A percentile compares a stretch with the other conserved stretches of the same genome.
These are phyloP conservation scores for Varroa destructor DNA, from an alignment of 1,140 invertebrate genomes.

Conservation along the genomic window DNA sequence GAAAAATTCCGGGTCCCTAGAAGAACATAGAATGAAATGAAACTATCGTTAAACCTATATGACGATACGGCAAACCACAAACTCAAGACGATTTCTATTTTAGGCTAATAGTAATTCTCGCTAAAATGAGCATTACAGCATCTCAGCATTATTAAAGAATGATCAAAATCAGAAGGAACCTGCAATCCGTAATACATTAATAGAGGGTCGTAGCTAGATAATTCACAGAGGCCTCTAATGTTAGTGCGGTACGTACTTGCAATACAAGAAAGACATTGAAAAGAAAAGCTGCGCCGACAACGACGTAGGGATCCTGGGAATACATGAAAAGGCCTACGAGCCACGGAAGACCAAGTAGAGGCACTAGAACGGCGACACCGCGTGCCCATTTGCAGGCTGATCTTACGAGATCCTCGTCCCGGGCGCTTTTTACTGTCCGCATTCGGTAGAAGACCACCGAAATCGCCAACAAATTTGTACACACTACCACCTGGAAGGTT, in stretches of 20 bases:
- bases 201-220: no score
- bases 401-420: slow-evolving; percentile 16
- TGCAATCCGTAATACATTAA: no score
- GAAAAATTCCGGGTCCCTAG: slow-evolving; percentile 18
- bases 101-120: no score
- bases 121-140: no score
- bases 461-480: neutral
- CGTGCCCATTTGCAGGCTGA: slow-evolving; percentile 8
- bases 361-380: slow-evolving; percentile 18
- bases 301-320: neutral
- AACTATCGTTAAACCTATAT: neutral
- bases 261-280: slow-evolving; percentile 22
- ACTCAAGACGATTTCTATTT: neutral
- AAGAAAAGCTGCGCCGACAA: neutral
- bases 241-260: neutral
- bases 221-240: no score
- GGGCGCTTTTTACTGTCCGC: neutral
- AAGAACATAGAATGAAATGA: slow-evolving; percentile 3
- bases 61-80: neutral
- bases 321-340: slow-evolving; percentile 17
- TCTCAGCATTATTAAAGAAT: no score
- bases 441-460: slow-evolving; percentile 14
- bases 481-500: neutral
- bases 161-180: no score
- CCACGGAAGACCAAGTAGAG: slow-evolving; percentile 1